phyloP scores from a whole-genome alignment of 64 coral and sea anemone genomes.

The Porites lutea region DNA sequence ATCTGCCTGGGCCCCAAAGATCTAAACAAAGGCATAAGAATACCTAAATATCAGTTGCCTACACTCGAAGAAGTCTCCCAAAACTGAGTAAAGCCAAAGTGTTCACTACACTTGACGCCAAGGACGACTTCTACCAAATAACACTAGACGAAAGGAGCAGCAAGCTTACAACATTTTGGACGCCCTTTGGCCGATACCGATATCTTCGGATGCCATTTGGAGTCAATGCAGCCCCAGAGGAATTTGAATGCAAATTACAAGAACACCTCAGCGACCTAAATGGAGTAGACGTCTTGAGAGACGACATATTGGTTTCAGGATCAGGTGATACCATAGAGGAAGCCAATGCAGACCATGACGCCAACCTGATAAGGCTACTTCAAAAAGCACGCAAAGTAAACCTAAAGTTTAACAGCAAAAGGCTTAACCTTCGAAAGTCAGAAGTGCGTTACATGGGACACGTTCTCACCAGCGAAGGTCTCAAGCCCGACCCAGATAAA shows the following conservation, averaged over 20 bases:
- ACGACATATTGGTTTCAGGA: slow-evolving; percentile 44
- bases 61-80: slow-evolving; percentile 50
- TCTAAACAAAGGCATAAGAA: slow-evolving; percentile 45
- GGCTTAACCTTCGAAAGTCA: slow-evolving; percentile 45
- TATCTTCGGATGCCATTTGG: slow-evolving; percentile 71
- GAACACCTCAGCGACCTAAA: slow-evolving; percentile 39
- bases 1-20: slow-evolving; percentile 59
- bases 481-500: slow-evolving; percentile 65
- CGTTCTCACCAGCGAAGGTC: slow-evolving; percentile 36
- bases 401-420: slow-evolving; percentile 77
- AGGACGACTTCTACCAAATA: slow-evolving; percentile 66
- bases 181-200: slow-evolving; percentile 39
- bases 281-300: slow-evolving; percentile 54
- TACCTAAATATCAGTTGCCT: slow-evolving; percentile 55
- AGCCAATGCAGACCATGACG: slow-evolving; percentile 49
- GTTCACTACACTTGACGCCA: slow-evolving; percentile 60
- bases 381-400: slow-evolving; percentile 54
- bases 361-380: slow-evolving; percentile 37
- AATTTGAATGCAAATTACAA: slow-evolving; percentile 57
- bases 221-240: slow-evolving; percentile 53
- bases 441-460: slow-evolving; percentile 70
- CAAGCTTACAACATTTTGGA: slow-evolving; percentile 56
- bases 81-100: slow-evolving; percentile 60
- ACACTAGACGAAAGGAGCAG: slow-evolving; percentile 46
- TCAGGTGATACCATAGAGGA: slow-evolving; percentile 58